Evolutionary conservation across 2,888 invertebrate genomes (phyloP).

Genomic region (Drosophila pseudotakahashii): DNA sequence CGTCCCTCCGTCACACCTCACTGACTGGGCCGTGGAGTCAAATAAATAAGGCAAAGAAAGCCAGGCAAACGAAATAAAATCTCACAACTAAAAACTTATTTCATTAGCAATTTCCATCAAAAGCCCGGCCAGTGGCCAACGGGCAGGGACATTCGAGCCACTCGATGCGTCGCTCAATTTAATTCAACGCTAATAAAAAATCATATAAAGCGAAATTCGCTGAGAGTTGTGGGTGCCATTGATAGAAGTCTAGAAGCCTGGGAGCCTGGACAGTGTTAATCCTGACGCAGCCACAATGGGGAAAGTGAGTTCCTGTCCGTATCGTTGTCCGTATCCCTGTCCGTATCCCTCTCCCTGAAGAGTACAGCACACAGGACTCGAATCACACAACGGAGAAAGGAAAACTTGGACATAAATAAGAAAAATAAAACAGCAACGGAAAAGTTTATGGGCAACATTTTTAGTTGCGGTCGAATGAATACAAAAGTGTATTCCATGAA

Average conservation of each 20-base stretch:
- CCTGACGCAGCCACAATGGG: conserved; percentile 43
- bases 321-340: not conserved
- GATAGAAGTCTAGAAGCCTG: not conserved
- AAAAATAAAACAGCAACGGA: conserved; percentile 58
- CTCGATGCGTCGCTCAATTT: conserved; percentile 69
- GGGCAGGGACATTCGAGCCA: conserved; percentile 20
- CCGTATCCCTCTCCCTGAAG: conserved; percentile 5
- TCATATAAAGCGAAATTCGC: conserved; percentile 66
- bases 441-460: conserved; percentile 77
- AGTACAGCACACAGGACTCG: conserved; percentile 25
- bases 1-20: conserved; percentile 42
- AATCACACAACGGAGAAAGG: conserved; percentile 36
- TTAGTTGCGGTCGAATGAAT: conserved; percentile 80
- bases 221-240: conserved; percentile 40
- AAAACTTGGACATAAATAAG: conserved; percentile 68
- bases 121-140: conserved; percentile 29
- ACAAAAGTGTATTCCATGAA: conserved; percentile 73
- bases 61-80: conserved; percentile 50
- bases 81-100: conserved; percentile 72
- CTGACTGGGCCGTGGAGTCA: conserved; percentile 22
- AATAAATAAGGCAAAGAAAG: conserved; percentile 53
- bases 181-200: conserved; percentile 78
- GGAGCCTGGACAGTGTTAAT: conserved; percentile 65
- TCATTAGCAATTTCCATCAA: conserved; percentile 78
- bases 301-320: not conserved